These are phyloP conservation scores for Phrynocephalus forsythii DNA, from an alignment of 2,797 vertebrate genomes.

Conservation along the genomic window DNA sequence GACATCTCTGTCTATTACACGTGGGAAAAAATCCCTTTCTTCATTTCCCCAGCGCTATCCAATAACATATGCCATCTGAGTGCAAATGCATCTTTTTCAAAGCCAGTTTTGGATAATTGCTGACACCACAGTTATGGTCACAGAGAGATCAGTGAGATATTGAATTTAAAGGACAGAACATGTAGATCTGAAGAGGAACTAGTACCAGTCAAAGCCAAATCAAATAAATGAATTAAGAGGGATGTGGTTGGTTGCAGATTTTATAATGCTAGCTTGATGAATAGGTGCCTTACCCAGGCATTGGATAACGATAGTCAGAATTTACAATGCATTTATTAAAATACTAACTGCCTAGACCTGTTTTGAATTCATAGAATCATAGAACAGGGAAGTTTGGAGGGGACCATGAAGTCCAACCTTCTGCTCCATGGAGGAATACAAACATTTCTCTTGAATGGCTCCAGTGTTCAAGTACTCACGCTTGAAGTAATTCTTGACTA, in stretches of 20 bases:
- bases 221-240: not conserved
- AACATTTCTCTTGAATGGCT: no score
- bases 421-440: no score
- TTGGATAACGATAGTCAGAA: not conserved
- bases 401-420: no score
- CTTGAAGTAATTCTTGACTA: no score
- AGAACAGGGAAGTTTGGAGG: no score
- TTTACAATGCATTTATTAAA: not conserved
- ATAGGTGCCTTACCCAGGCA: not conserved
- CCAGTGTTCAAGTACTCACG: no score
- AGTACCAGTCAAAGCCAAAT: not conserved
- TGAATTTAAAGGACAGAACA: not conserved
- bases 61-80: conserved; percentile 30
- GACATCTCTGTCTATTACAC: conserved; percentile 20
- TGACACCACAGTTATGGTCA: not conserved
- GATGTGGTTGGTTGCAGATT: not conserved
- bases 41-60: conserved; percentile 37
- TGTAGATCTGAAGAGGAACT: not conserved
- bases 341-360: not conserved
- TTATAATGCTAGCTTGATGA: not conserved
- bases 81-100: not conserved
- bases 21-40: conserved; percentile 27
- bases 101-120: not conserved
- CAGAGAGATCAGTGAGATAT: not conserved
- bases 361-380: no score